Base-by-base conservation (phyloP, 2,888 invertebrate species). In the Catocala fraxini region DNA sequence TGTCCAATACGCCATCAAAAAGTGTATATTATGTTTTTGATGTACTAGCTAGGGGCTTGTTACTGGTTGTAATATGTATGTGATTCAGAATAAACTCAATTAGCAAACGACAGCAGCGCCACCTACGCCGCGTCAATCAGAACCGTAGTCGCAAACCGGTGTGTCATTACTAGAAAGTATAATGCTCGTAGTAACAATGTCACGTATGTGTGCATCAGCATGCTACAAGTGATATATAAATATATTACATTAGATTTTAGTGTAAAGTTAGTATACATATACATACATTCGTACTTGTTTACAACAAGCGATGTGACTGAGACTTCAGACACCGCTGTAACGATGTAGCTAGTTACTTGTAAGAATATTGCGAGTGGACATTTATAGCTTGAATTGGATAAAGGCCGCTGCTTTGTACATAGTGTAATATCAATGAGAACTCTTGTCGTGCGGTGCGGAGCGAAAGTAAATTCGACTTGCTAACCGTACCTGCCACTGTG, bases 161-260 rank as follows among this genome's bases (percentile, higher is more conserved):
- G 48, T 53, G 43, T n/a, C 53, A 51, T 61, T 46, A 51, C 15
- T 54, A 54, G 55, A 45, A 52, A 53, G 15, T 34, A 33, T 35
- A 46, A 56, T 53, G 60, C 55, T 59, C 56, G 61, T 64, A 64
- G 58, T 25, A 56, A 41, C 13, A 41, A 34, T 56, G 46, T 56
- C 54, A 52, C 55, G 42, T 15, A 35, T 39, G n/a, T 51, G 57
- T 41, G 45, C 58, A 56, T 54, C 12, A 55, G 12, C 35, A 49
- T 63, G 60, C 54, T 51, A 45, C 63, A 56, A 56, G 63, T 68
- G 63, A 64, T 64, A 47, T 51, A 34, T 59, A 59, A 67, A 47
- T 35, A 64, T 68, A 63, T 59, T 65, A 65, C 56, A 39, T 59
- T 66, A 71, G 65, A 52, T 61, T 60, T 67, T 67, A 67, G 15